Conservation (phyloP, 1,140 invertebrate species). For the Sesamia nonagrioides region DNA sequence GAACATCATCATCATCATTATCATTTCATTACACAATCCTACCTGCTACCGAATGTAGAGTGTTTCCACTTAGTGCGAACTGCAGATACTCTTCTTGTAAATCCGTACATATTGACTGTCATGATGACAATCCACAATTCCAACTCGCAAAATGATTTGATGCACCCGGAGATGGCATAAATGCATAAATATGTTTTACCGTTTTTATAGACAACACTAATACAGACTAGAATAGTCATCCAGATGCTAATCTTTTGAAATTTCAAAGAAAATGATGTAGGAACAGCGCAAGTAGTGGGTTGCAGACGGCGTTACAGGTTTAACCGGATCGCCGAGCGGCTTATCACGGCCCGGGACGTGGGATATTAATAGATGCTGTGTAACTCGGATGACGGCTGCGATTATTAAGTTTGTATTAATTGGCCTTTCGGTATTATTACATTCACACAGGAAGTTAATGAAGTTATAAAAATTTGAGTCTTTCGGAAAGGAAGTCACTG, state of each 20-base stretch:
- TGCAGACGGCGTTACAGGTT: conserved; percentile 16
- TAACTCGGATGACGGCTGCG: conserved; percentile 10
- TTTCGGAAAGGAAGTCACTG: conserved; percentile 1
- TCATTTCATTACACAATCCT: too few species aligned
- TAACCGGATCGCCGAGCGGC: conserved; percentile 11
- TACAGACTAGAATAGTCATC: conserved; percentile 21
- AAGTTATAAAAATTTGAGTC: not conserved
- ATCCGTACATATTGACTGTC: not conserved
- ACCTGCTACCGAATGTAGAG: too few species aligned
- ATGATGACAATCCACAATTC: not conserved
- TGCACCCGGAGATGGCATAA: not conserved
- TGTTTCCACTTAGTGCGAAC: too few species aligned
- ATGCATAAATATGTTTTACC: conserved; percentile 21
- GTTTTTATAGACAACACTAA: conserved; percentile 18
- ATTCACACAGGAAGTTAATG: conserved; percentile 19
- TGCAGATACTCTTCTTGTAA: not conserved
- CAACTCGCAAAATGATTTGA: not conserved
- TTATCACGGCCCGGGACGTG: conserved; percentile 22
- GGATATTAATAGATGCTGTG: conserved; percentile 28
- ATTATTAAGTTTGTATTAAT: conserved; percentile 39
- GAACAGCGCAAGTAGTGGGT: conserved; percentile 27
- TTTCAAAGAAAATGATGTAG: conserved; percentile 41
- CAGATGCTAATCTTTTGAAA: conserved; percentile 41
- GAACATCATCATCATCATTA: too few species aligned
- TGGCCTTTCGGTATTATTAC: conserved; percentile 21